These are phyloP conservation scores for Drosophila bipectinata DNA, from an alignment of 1,140 invertebrate species.

Conservation along the genomic window DNA sequence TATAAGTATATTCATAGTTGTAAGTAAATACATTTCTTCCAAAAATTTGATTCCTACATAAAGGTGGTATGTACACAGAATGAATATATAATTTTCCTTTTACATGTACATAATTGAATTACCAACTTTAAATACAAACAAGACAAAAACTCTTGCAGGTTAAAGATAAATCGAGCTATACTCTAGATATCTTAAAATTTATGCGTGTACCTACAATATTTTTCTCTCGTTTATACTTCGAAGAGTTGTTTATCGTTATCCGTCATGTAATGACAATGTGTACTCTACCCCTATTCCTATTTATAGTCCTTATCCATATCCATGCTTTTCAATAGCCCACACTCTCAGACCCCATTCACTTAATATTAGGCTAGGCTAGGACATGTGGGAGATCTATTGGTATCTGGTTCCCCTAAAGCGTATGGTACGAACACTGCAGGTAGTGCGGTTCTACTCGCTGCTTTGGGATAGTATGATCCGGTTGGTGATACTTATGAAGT, in stretches of 20 bases:
- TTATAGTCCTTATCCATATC: constrained; percentile 20
- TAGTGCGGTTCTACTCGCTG: constrained; percentile 41
- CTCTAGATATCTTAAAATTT: constrained; percentile 51
- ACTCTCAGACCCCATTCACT: too few species aligned
- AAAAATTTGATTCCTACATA: constrained; percentile 76
- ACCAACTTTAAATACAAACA: constrained; percentile 70
- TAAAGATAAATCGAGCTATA: constrained; percentile 66
- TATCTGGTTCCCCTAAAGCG: constrained; percentile 45
- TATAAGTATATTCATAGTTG: constrained; percentile 34
- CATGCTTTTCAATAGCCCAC: not conserved
- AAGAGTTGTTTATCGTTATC: constrained; percentile 28
- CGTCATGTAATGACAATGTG: not conserved
- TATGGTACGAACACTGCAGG: constrained; percentile 64
- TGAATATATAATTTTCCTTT: constrained; percentile 56
- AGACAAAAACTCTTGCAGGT: constrained; percentile 78
- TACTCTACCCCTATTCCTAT: constrained; percentile 25
- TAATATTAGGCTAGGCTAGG: not conserved
- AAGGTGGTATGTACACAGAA: constrained; percentile 66
- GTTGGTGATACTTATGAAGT: constrained; percentile 21
- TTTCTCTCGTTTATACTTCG: constrained; percentile 19
- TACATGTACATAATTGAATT: constrained; percentile 73
- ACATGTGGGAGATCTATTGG: not conserved
- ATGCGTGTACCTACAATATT: constrained; percentile 39
- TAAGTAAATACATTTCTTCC: constrained; percentile 66
- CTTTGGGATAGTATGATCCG: constrained; percentile 20